Percentiles rank a stretch among this genome's conserved stretches.
Conservation (phyloP, 2,113 vertebrate species). For the Galemys pyrenaicus region DNA sequence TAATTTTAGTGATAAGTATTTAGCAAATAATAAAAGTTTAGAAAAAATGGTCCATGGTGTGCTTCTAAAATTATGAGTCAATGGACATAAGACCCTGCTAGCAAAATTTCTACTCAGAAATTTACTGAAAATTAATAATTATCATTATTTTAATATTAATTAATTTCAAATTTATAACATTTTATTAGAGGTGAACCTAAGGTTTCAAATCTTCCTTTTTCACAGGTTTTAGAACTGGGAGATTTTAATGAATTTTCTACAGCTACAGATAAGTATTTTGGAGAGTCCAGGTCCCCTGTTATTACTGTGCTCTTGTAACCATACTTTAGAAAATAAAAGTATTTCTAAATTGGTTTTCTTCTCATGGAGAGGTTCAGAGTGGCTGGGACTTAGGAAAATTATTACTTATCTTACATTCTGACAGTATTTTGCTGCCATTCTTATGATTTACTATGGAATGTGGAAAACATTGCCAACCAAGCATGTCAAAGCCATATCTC, state of each 20-base stretch:
- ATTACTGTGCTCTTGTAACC: background rate
- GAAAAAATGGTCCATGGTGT: background rate
- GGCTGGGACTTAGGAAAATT: constrained; percentile 44
- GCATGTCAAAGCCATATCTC: constrained; percentile 50
- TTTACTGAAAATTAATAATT: background rate
- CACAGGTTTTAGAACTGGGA: background rate
- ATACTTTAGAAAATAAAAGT: constrained; percentile 2
- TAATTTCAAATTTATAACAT: background rate
- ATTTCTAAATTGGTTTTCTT: constrained; percentile 60
- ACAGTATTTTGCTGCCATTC: constrained; percentile 60
- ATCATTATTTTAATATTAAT: background rate
- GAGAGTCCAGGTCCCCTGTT: background rate
- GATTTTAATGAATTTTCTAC: background rate
- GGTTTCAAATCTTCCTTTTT: constrained; percentile 20
- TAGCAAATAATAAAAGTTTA: background rate
- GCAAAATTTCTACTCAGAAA: background rate
- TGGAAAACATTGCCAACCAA: constrained; percentile 55
- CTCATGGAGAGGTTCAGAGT: constrained; percentile 39
- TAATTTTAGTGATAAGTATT: background rate
- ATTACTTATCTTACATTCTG: constrained; percentile 65
- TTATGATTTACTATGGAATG: constrained; percentile 62
- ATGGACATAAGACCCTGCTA: background rate
- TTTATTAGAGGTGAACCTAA: background rate
- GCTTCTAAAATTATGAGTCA: background rate
- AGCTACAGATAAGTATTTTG: background rate